phyloP scores from a whole-genome alignment of 2,888 invertebrate genomes.

The Nipponacmea schrenckii region DNA sequence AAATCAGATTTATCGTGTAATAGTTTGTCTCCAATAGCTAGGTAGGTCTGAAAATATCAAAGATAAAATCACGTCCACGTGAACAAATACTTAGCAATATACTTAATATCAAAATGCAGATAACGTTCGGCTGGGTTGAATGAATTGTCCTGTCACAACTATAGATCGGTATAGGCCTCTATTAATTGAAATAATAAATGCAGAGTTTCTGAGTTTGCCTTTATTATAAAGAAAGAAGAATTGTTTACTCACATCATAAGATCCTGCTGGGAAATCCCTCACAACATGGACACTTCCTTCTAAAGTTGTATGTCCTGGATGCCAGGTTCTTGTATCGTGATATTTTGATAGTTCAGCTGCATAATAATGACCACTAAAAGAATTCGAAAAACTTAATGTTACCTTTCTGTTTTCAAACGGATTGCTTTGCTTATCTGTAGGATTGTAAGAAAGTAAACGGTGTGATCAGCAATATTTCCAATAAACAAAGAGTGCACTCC shows the following conservation, averaged over 20 bases:
- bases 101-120: too few relatives aligned
- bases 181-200: too few relatives aligned
- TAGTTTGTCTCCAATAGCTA: constrained; percentile 25
- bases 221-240: too few relatives aligned
- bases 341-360: constrained; percentile 12
- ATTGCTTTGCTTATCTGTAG: too few relatives aligned
- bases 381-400: not conserved
- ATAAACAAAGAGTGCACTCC: too few relatives aligned
- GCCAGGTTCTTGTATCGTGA: constrained; percentile 28
- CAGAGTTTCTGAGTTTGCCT: too few relatives aligned
- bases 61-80: not conserved
- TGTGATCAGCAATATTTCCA: too few relatives aligned
- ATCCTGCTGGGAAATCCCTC: constrained; percentile 10
- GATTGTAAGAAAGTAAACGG: too few relatives aligned
- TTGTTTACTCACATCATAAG: constrained; percentile 15
- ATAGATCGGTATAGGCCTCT: too few relatives aligned
- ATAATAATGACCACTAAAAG: constrained; percentile 17
- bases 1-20: constrained; percentile 30
- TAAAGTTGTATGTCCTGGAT: constrained; percentile 18
- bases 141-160: too few relatives aligned
- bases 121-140: too few relatives aligned
- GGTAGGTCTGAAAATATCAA: constrained; percentile 17
- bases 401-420: too few relatives aligned
- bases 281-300: constrained; percentile 9
- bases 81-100: not conserved